Evolutionary conservation across 1,140 invertebrate species (phyloP), one percentile per base, ranked within the genome.

Genomic region (Gryllus bimaculatus): DNA sequence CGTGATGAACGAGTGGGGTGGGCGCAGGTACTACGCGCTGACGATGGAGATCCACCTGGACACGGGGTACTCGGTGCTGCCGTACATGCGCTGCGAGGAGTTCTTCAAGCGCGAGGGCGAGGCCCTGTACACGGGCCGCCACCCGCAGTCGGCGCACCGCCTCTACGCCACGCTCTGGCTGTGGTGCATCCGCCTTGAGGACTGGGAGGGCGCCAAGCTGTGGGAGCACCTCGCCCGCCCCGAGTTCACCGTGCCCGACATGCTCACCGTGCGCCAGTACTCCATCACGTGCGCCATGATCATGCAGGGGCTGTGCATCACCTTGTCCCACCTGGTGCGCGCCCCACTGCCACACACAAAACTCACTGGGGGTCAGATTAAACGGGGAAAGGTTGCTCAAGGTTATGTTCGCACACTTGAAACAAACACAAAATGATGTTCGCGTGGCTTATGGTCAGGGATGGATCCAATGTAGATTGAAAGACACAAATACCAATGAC

Each of bases 31-130:
- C 81, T 87, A 86, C 80, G 84, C 86, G 0, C 81, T 87, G 8
- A 87, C 87, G 76, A 81, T 87, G 7, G 85, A 86, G 66, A 81
- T 88, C n/a, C 84, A 88, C 76, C 81, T 89, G 74, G 88, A 89
- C 78, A 85, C 86, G 0, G 88, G 88, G 2, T 84, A 87, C 12
- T 82, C 83, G 7, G 79, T 88, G 8, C 79, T 85, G 2, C 81
- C 85, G 0, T 83, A 83, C 74, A 77, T 81, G 77, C 82, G 83
- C 78, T 87, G 86, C 77, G 84, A 86, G 77, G 76, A 83, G 48
- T 87, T 86, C 82, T 86, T 85, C 80, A 83, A 84, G 77, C 80
- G 83, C 73, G 84, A 86, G 81, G 85, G 84, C n/a, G 82, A 84
- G 15, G 81, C 81, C 8, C 84, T 85, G 76, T 82, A 84, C 8